phyloP scores from a whole-genome alignment of 2,113 vertebrate species.

The Tympanuchus pallidicinctus region DNA sequence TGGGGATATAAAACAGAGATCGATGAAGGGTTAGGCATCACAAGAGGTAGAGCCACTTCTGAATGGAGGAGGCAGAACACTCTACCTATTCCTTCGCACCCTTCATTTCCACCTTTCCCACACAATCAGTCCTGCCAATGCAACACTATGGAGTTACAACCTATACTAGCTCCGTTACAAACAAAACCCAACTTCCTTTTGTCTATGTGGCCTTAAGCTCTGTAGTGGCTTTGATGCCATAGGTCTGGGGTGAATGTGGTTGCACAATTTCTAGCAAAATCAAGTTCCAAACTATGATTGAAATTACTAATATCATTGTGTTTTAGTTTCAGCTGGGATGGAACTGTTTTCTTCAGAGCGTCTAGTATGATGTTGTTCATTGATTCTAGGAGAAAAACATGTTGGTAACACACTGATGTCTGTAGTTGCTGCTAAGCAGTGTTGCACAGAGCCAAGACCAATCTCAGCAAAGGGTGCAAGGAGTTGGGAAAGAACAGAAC shows the following conservation, averaged over 20 bases:
- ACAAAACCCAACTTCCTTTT: not conserved
- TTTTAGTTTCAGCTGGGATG: no score
- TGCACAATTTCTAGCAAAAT: not conserved
- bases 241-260: not conserved
- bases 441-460: no score
- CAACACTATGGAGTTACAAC: not conserved
- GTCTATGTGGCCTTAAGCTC: not conserved
- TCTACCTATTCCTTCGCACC: not conserved
- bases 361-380: no score
- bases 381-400: no score
- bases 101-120: not conserved
- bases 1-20: not conserved
- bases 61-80: not conserved
- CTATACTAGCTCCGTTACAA: not conserved
- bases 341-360: no score
- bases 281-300: not conserved
- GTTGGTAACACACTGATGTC: no score
- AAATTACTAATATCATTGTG: not conserved
- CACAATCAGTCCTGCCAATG: not conserved
- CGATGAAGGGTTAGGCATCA: not conserved
- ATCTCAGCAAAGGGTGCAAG: no score
- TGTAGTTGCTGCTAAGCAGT: no score
- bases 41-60: rapidly evolving
- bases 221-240: not conserved
- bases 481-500: no score